Conservation (phyloP, 2,797 vertebrate genomes). For the Lateolabrax maculatus region DNA sequence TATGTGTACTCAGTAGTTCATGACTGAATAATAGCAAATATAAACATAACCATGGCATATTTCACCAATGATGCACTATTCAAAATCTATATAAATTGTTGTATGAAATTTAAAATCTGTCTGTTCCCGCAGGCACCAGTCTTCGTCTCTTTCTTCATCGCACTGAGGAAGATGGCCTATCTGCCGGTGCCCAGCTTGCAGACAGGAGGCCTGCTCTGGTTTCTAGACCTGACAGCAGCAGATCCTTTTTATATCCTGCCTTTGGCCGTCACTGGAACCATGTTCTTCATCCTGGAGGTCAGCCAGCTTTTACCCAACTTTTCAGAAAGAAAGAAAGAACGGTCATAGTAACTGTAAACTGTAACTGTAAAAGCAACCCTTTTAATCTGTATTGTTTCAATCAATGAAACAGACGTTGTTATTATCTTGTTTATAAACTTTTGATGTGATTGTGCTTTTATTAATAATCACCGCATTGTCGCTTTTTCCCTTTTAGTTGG, state of each 20-base stretch:
- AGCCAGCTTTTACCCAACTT: neutral
- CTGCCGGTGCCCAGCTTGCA: constrained; percentile 93
- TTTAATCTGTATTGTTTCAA: neutral
- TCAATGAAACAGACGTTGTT: no score
- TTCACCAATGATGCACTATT: no score
- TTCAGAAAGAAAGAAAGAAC: neutral
- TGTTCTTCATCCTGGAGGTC: constrained; percentile 92
- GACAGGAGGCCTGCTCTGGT: constrained; percentile 91
- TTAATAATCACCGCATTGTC: neutral
- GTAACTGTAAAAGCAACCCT: neutral
- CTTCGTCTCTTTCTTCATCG: constrained; percentile 94
- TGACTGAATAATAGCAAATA: no score
- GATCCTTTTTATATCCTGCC: constrained; percentile 91
- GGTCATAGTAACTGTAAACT: neutral
- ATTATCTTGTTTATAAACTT: neutral
- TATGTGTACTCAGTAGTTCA: no score
- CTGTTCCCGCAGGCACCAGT: constrained; percentile 84
- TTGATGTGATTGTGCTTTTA: neutral
- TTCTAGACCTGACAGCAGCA: constrained; percentile 86
- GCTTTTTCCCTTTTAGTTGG: constrained; percentile 79
- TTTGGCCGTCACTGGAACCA: constrained; percentile 87
- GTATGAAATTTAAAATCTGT: no score
- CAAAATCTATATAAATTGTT: no score
- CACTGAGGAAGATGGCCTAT: constrained; percentile 91
- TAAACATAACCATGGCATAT: no score